A percentile compares a stretch with the other conserved stretches of the same genome.
Evolutionary conservation across 1,140 invertebrate genomes (phyloP).

Genomic region (Zaprionus capensis): DNA sequence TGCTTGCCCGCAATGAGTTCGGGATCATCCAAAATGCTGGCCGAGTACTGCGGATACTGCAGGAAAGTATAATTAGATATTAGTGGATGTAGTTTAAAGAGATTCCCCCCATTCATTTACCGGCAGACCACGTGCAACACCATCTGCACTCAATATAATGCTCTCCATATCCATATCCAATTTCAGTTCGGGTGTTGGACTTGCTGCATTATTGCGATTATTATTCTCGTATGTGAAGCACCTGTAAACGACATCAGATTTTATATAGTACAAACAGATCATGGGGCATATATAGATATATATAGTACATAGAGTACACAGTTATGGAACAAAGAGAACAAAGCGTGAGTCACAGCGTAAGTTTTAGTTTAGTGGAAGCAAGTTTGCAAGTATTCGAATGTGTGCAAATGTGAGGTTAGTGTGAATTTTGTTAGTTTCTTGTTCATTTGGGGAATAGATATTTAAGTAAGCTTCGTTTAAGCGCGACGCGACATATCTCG

Average conservation of each 20-base stretch:
- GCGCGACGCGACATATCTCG: conserved; percentile 21
- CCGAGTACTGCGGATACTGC: conserved; percentile 89
- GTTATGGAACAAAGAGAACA: conserved; percentile 17
- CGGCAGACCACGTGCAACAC: conserved; percentile 44
- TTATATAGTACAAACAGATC: conserved; percentile 1
- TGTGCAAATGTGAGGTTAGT: conserved; percentile 51
- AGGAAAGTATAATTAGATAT: neutral
- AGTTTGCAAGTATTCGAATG: conserved; percentile 53
- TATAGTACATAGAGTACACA: neutral
- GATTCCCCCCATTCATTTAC: conserved; percentile 36
- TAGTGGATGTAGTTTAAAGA: neutral
- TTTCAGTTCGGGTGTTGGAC: conserved; percentile 79
- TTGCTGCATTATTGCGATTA: conserved; percentile 83
- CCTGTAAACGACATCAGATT: conserved; percentile 79
- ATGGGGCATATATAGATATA: conserved; percentile 6
- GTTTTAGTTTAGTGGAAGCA: conserved; percentile 74
- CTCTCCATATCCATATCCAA: conserved; percentile 81
- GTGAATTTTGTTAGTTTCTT: conserved; percentile 47
- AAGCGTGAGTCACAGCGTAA: conserved; percentile 56
- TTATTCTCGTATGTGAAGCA: conserved; percentile 92
- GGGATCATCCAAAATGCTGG: conserved; percentile 96
- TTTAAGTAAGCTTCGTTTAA: conserved; percentile 35
- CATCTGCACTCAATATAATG: conserved; percentile 61
- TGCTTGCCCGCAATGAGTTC: conserved; percentile 98
- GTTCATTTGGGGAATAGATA: conserved; percentile 11